Evolutionary conservation across 2,888 invertebrate genomes (phyloP), one percentile per base, ranked within the genome.

Genomic region (Melitaea athalia): DNA sequence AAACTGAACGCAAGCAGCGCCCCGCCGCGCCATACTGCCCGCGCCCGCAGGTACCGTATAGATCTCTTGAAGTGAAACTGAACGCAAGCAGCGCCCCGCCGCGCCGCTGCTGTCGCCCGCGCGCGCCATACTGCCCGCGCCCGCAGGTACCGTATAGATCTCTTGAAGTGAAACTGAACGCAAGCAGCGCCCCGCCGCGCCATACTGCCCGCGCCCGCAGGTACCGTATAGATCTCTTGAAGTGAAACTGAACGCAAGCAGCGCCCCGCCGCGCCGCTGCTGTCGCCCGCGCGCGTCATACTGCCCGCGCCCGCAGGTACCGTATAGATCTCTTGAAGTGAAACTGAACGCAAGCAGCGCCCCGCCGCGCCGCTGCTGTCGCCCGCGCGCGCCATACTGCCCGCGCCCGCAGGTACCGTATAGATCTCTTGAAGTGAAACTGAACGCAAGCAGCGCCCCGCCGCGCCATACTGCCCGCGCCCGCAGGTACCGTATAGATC

Each of bases 41-140:
- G 49, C 38, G 57, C 62, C 69, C n/a, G n/a, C n/a, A n/a, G n/a
- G n/a, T n/a, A n/a, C n/a, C n/a, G n/a, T n/a, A n/a, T n/a, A n/a
- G n/a, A n/a, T n/a, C n/a, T n/a, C n/a, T n/a, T n/a, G n/a, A n/a
- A n/a, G n/a, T n/a, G 69, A 93, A 94, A 45, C 93, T 96, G 82
- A 99, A 99, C 93, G 96, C 97, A 98, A 98, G 83, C 95, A 96
- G 81, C 94, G 96, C 47, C 98, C 97, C 0, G 92, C 94, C 52
- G 97, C 97, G 38, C 98, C 98, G 0, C 81, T 86, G 42, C 79
- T 94, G 3, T 68, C 79, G 3, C 72, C 80, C 7, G 70, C 75
- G 0, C 63, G 77, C 5, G 80, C 84, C 0, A 59, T 79, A 6
- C 74, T 78, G 38, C 64, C 75, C 17, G 49, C 38, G 57, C 62